A percentile compares a stretch with the other conserved stretches of the same genome.
Conservation (phyloP, 2,113 vertebrate species). For the Origma solitaria region DNA sequence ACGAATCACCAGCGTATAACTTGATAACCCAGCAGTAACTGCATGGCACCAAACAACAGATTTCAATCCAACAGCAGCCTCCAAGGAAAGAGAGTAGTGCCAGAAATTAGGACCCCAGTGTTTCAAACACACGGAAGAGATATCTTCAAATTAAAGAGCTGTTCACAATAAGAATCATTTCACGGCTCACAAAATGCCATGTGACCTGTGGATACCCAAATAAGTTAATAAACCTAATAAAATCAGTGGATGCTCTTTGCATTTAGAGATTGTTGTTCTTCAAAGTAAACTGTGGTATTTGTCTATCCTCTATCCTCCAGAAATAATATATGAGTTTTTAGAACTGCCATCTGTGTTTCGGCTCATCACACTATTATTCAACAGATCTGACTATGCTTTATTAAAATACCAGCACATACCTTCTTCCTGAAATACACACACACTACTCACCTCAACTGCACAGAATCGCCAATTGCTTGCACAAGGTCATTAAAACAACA, state of each 20-base stretch:
- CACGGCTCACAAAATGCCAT: not conserved
- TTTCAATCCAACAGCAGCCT: slow-evolving; percentile 28
- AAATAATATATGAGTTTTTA: not conserved
- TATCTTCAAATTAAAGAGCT: slow-evolving; percentile 3
- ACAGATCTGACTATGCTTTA: not conserved
- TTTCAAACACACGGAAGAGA: not conserved
- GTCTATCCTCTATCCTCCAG: not conserved
- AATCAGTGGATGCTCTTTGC: not conserved
- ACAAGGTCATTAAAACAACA: slow-evolving; percentile 50
- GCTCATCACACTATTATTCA: not conserved
- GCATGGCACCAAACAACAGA: not conserved
- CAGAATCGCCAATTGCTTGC: slow-evolving; percentile 5
- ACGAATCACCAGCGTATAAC: not conserved
- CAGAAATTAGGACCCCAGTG: not conserved
- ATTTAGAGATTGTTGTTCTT: not conserved
- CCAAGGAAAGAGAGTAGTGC: not conserved
- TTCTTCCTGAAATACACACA: not conserved
- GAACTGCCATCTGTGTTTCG: not conserved
- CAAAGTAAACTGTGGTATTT: not conserved
- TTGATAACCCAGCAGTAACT: slow-evolving; percentile 25
- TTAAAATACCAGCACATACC: not conserved
- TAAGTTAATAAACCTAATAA: not conserved
- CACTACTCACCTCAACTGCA: not conserved
- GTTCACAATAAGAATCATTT: not conserved
- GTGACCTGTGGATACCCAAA: not conserved